Percentiles rank a stretch among this genome's conserved stretches.
Conservation (phyloP, 2,888 invertebrate species). For the Drosophila subsilvestris region DNA sequence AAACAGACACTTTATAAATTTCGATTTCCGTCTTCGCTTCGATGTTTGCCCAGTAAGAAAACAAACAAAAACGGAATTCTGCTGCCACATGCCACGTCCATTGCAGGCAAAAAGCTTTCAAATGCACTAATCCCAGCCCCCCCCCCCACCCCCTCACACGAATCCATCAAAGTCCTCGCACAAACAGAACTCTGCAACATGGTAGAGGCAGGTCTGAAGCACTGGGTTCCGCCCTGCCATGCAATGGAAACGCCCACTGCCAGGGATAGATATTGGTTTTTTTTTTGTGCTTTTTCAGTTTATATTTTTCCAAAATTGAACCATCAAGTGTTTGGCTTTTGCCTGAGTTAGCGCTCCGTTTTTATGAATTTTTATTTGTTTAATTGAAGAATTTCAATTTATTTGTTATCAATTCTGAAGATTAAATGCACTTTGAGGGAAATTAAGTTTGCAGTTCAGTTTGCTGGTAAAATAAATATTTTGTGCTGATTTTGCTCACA, state of each 20-base stretch:
- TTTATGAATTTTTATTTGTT: not conserved
- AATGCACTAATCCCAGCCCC: not conserved
- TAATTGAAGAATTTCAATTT: not conserved
- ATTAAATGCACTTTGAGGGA: not conserved
- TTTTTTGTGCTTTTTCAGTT: not conserved
- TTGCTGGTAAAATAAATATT: no score
- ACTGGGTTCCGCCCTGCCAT: not conserved
- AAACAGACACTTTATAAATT: conserved; percentile 6
- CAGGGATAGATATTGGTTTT: conserved; percentile 1
- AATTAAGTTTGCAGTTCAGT: no score
- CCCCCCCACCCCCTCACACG: conserved; percentile 7
- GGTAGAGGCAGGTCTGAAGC: not conserved
- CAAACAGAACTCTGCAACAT: not conserved
- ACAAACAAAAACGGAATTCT: not conserved
- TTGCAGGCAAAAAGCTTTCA: not conserved
- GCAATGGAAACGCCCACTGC: conserved; percentile 7
- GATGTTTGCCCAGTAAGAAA: not conserved
- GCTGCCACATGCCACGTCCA: not conserved
- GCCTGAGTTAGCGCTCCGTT: not conserved
- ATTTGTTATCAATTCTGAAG: not conserved
- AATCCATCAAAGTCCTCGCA: conserved; percentile 43
- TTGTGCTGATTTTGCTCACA: no score
- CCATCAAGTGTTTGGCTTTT: not conserved
- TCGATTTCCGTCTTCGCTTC: not conserved
- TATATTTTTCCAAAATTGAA: no score